A percentile compares a stretch with the other conserved stretches of the same genome.
Evolutionary conservation across 2,888 invertebrate species (phyloP).

Genomic region (Chloroclysta siterata): DNA sequence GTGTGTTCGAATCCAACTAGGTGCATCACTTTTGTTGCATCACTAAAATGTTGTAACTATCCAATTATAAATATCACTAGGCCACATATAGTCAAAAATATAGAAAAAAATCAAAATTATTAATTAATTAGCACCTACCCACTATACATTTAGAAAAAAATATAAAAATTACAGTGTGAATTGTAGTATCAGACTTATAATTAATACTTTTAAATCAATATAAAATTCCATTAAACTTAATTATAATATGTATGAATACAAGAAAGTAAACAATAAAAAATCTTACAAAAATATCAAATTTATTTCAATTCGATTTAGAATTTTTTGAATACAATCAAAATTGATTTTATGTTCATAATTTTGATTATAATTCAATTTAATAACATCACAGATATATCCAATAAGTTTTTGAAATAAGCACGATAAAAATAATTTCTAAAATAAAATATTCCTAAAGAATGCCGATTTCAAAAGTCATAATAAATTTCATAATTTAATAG

Average conservation of each 20-base stretch:
- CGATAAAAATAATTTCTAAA: neutral
- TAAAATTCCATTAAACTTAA: conserved; percentile 10
- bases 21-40: neutral
- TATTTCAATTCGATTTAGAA: conserved; percentile 6
- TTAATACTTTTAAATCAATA: conserved; percentile 22
- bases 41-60: too few relatives aligned
- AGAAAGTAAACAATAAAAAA: neutral
- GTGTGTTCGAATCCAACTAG: neutral
- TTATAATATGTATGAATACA: neutral
- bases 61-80: neutral
- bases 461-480: conserved; percentile 21
- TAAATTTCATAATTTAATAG: conserved; percentile 1
- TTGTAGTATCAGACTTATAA: conserved; percentile 22
- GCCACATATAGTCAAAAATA: neutral
- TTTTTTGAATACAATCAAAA: neutral
- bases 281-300: conserved; percentile 1
- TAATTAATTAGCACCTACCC: conserved; percentile 2
- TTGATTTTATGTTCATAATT: neutral
- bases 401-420: conserved; percentile 13
- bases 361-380: neutral
- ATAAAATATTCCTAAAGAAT: conserved; percentile 3
- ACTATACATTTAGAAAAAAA: neutral
- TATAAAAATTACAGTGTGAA: neutral
- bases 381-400: conserved; percentile 28
- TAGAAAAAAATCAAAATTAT: neutral